Evolutionary conservation across 1,140 invertebrate genomes (phyloP).

Genomic region (Adoxophyes honmai): DNA sequence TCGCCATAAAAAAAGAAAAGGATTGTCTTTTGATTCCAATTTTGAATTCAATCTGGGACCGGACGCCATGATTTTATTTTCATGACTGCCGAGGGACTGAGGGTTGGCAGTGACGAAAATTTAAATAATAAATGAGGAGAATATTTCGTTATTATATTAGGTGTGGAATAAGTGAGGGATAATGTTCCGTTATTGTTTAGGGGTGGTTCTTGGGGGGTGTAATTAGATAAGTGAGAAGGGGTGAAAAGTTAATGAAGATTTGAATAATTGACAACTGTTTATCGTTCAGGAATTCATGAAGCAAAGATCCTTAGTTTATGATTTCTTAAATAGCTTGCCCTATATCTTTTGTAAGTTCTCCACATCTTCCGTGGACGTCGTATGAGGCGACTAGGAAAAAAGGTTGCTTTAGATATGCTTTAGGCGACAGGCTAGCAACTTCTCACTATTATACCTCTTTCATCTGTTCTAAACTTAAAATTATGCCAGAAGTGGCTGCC

Average conservation of each 20-base stretch:
- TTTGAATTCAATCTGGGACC: slow-evolving; percentile 71
- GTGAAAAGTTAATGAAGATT: not conserved
- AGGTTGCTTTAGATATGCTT: too few relatives aligned
- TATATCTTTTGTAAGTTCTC: too few relatives aligned
- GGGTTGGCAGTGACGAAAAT: slow-evolving; percentile 45
- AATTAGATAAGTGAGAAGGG: not conserved
- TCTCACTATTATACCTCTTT: too few relatives aligned
- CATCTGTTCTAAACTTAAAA: too few relatives aligned
- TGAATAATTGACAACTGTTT: too few relatives aligned
- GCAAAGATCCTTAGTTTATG: too few relatives aligned
- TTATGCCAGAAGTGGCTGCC: too few relatives aligned
- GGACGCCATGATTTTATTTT: slow-evolving; percentile 72
- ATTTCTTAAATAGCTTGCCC: too few relatives aligned
- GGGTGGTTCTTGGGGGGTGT: slow-evolving; percentile 10
- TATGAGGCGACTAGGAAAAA: too few relatives aligned
- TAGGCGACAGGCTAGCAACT: too few relatives aligned
- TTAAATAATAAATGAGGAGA: slow-evolving; percentile 63
- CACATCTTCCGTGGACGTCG: too few relatives aligned
- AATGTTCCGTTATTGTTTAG: slow-evolving; percentile 30
- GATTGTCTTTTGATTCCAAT: slow-evolving; percentile 73
- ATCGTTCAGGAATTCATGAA: too few relatives aligned
- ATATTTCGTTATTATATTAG: slow-evolving; percentile 37
- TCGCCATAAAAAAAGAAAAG: slow-evolving; percentile 69
- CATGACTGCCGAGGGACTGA: slow-evolving; percentile 58
- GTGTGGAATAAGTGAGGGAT: slow-evolving; percentile 26